These are phyloP conservation scores for Nylanderia fulva DNA, from an alignment of 1,140 invertebrate species.

Conservation along the genomic window DNA sequence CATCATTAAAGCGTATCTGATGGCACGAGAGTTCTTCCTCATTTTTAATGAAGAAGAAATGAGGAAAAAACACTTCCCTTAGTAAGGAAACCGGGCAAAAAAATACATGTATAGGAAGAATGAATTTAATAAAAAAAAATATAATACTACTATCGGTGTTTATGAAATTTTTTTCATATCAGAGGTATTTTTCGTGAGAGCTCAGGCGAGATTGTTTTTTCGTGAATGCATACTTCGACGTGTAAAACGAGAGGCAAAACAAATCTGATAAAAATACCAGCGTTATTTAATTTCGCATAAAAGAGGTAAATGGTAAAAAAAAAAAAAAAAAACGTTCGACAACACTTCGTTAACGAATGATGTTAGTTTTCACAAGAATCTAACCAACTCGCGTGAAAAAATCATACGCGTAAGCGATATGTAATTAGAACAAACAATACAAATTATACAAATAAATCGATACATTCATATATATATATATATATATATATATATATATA, in stretches of 20 bases:
- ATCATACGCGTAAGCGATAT: neutral
- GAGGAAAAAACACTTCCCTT: neutral
- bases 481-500: too few species aligned
- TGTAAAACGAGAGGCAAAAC: neutral
- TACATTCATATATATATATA: neutral
- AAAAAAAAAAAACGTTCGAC: neutral
- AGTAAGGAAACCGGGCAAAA: neutral
- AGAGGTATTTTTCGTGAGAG: neutral
- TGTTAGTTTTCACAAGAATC: neutral
- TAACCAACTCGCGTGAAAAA: slow-evolving; percentile 2
- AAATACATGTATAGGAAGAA: neutral
- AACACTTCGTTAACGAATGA: slow-evolving; percentile 14
- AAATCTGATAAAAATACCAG: slow-evolving; percentile 30
- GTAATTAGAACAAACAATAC: slow-evolving; percentile 30
- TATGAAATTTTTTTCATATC: slow-evolving; percentile 10
- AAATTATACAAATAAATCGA: slow-evolving; percentile 52
- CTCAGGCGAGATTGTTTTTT: slow-evolving; percentile 37
- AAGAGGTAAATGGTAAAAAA: slow-evolving; percentile 5
- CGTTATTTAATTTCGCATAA: neutral
- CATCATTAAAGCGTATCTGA: slow-evolving; percentile 16
- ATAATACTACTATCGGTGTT: neutral
- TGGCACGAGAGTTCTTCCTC: neutral
- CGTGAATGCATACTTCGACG: neutral
- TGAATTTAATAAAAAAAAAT: slow-evolving; percentile 1
- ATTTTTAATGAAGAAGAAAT: neutral